Conservation (phyloP, 1,140 invertebrate genomes). For the Drosophila albomicans region DNA sequence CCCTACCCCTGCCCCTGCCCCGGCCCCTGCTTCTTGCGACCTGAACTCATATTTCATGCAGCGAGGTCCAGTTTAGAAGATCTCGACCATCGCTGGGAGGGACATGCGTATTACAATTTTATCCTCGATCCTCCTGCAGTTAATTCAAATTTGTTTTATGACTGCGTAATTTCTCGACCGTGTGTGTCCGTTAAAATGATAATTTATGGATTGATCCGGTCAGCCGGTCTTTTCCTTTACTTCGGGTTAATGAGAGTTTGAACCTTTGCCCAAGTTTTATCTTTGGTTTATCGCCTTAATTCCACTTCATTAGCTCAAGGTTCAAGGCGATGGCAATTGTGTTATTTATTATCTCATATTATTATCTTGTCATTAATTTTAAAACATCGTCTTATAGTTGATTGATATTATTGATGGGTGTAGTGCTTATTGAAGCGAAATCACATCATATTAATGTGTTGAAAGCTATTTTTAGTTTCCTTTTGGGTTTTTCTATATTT, state of each 20-base stretch:
- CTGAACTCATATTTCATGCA: constrained; percentile 75
- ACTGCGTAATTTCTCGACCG: constrained; percentile 65
- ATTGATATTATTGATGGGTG: neutral
- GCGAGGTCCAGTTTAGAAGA: constrained; percentile 29
- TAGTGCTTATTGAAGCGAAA: neutral
- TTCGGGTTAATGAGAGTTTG: constrained; percentile 69
- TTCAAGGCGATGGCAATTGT: neutral
- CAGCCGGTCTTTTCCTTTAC: constrained; percentile 2
- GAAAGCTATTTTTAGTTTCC: too few species aligned
- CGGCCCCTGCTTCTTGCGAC: neutral
- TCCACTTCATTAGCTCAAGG: constrained; percentile 42
- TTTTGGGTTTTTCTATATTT: too few species aligned
- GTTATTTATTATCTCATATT: neutral
- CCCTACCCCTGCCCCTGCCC: neutral
- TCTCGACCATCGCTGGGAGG: constrained; percentile 14
- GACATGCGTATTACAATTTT: constrained; percentile 76
- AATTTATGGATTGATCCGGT: constrained; percentile 61
- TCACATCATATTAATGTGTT: too few species aligned
- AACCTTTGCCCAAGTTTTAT: constrained; percentile 52
- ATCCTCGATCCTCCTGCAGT: constrained; percentile 47
- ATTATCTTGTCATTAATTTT: neutral
- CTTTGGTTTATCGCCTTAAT: constrained; percentile 58
- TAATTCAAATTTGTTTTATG: constrained; percentile 76
- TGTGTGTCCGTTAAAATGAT: constrained; percentile 64
- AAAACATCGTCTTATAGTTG: neutral